Evolutionary conservation across 2,888 invertebrate genomes (phyloP), one percentile per base, ranked within the genome.

Genomic region (Pachliopta kotzebuea): DNA sequence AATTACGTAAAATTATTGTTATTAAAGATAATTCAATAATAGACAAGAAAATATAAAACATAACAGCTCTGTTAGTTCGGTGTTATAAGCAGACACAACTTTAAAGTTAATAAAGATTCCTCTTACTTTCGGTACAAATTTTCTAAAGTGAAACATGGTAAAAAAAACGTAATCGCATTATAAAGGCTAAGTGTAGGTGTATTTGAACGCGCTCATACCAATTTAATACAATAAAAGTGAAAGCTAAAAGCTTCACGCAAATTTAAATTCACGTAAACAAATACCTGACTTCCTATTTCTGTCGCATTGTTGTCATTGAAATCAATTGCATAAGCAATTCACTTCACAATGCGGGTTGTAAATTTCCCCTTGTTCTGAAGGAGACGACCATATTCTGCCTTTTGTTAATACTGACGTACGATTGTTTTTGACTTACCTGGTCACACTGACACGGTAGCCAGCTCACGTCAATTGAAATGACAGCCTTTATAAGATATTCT

Each of bases 191-290:
- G n/a, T 45, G 2, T 9, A 45, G 6, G 4, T n/a, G n/a, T 45
- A 52, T 21, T 52, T 21, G 6, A 52, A 52, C 0, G 50, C 24
- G 29, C 18, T 56, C 23, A 58, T 83, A 79, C 76, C 77, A 76
- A 76, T 76, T 63, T 69, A 62, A 65, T 74, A 87, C 83, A 88
- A 86, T 82, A 79, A 82, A 85, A 89, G 90, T 84, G 89, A 90
- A 90, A 90, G 87, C 80, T 75, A 62, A 71, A 68, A 78, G 76
- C 75, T 78, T 77, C 77, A 86, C 84, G 85, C 86, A 84, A 85
- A 88, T 89, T 78, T 71, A 70, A 75, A 74, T 72, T 75, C 72
- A 72, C 77, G 74, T 79, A 85, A 87, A 86, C 81, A 86, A 81
- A 84, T 80, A 77, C 77, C 76, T 75, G 76, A 70, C 70, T 71